A percentile compares a stretch with the other conserved stretches of the same genome.
These are phyloP conservation scores for Acanthosepion pharaonis DNA, from an alignment of 2,888 invertebrate species.

Conservation along the genomic window DNA sequence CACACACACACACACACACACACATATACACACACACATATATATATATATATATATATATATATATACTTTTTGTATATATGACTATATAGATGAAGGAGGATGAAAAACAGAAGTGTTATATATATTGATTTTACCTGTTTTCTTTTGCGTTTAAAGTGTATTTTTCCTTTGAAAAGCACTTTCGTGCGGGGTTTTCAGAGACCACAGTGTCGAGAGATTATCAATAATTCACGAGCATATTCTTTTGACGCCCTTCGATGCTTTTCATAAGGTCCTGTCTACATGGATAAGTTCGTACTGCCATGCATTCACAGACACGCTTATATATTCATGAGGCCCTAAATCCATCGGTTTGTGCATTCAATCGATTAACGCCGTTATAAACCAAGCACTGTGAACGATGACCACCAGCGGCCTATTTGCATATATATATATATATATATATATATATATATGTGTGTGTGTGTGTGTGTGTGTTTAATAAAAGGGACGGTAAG, in stretches of 20 bases:
- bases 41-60: too few relatives aligned
- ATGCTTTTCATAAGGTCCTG: not conserved
- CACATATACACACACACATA: too few relatives aligned
- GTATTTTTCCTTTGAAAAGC: too few relatives aligned
- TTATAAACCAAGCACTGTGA: not conserved
- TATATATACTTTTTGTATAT: too few relatives aligned
- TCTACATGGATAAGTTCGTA: not conserved
- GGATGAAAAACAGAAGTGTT: too few relatives aligned
- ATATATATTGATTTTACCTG: too few relatives aligned
- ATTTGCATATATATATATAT: not conserved
- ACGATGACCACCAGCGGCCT: not conserved
- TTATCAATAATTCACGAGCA: not conserved
- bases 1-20: too few relatives aligned
- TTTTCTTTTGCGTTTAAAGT: too few relatives aligned
- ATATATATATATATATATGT: not conserved
- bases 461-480: not conserved
- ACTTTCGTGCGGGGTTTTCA: not conserved
- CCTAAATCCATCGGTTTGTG: not conserved
- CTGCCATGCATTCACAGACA: not conserved
- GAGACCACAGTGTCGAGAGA: not conserved
- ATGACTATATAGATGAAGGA: too few relatives aligned
- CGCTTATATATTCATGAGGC: not conserved
- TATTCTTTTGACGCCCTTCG: not conserved
- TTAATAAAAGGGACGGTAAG: too few relatives aligned
- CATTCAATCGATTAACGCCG: not conserved